A percentile compares a stretch with the other conserved stretches of the same genome.
Conservation (phyloP, 2,797 vertebrate species). For the Aerospiza tachiro region DNA sequence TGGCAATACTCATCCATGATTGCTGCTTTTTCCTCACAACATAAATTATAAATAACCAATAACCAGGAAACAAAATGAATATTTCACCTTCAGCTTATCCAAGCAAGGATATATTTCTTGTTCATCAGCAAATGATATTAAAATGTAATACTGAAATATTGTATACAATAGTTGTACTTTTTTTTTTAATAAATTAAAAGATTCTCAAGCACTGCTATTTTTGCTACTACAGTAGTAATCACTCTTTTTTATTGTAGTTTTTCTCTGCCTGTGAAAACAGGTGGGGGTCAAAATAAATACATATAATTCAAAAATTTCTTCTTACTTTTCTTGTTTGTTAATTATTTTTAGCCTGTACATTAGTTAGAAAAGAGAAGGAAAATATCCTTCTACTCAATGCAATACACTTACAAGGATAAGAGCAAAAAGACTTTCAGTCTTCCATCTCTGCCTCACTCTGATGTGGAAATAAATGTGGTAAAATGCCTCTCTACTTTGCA, state of each 20-base stretch:
- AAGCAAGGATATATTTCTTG: neutral
- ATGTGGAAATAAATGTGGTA: neutral
- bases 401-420: neutral
- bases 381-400: neutral
- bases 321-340: neutral
- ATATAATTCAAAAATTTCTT: neutral
- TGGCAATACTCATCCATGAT: neutral
- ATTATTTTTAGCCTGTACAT: neutral
- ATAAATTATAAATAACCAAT: conserved; percentile 49
- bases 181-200: neutral
- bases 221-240: neutral
- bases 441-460: neutral
- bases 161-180: neutral
- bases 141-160: neutral
- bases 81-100: conserved; percentile 12
- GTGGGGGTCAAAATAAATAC: neutral
- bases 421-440: neutral
- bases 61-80: conserved; percentile 14
- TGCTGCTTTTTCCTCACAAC: neutral
- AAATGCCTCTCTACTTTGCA: neutral
- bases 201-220: neutral
- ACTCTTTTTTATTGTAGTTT: neutral
- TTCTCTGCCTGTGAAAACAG: neutral
- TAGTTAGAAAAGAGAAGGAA: neutral
- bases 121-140: neutral